Evolutionary conservation across 1,140 invertebrate genomes (phyloP).

Genomic region (Panagrolaimus sp.): DNA sequence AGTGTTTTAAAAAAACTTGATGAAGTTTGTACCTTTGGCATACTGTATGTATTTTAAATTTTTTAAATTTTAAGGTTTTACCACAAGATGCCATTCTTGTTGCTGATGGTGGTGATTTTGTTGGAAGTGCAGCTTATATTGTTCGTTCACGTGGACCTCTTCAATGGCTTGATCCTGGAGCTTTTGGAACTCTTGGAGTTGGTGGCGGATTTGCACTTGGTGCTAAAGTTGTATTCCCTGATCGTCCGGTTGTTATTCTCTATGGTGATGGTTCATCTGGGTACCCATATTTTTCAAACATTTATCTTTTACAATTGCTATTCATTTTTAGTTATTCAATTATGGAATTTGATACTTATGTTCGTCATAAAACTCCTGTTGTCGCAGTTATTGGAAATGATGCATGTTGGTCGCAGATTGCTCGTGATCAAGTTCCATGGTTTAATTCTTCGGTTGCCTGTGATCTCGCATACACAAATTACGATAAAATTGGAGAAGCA

Average conservation of each 20-base stretch:
- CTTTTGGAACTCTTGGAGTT: conserved; percentile 67
- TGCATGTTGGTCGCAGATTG: conserved; percentile 69
- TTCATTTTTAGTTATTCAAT: conserved; percentile 59
- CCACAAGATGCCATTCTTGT: conserved; percentile 58
- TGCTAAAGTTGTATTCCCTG: conserved; percentile 66
- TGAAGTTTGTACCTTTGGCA: conserved; percentile 61
- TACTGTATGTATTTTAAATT: conserved; percentile 60
- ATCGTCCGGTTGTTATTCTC: conserved; percentile 65
- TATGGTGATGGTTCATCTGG: conserved; percentile 68
- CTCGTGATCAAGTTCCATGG: conserved; percentile 66
- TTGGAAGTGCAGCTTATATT: conserved; percentile 68
- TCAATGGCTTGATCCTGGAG: conserved; percentile 68
- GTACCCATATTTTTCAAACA: conserved; percentile 57
- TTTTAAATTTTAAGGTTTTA: conserved; percentile 36
- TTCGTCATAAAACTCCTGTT: conserved; percentile 65
- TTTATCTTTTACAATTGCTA: too few relatives aligned
- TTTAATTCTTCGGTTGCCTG: conserved; percentile 65
- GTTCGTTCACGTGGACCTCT: conserved; percentile 65
- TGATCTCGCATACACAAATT: conserved; percentile 63
- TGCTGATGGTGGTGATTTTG: conserved; percentile 69
- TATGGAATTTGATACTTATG: conserved; percentile 67
- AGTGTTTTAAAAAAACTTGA: conserved; percentile 65
- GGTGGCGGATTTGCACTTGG: conserved; percentile 69
- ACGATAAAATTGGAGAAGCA: conserved; percentile 63
- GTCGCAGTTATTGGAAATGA: conserved; percentile 68